Conservation (phyloP, 2,888 invertebrate species). For the Lasioglossum malachurum region DNA sequence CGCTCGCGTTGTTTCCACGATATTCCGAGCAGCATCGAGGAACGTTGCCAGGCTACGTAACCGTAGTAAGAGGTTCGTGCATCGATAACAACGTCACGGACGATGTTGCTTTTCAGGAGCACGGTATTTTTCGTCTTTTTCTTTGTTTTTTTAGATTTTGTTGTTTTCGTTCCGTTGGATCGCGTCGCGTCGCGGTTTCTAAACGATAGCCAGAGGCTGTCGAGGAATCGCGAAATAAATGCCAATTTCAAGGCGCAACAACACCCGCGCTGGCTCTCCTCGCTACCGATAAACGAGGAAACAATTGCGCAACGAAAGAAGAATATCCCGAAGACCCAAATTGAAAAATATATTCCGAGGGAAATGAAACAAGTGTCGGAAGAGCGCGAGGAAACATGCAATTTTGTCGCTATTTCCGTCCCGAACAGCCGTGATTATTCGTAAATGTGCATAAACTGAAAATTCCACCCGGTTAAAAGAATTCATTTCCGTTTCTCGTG, state of each 20-base stretch:
- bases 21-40: background rate
- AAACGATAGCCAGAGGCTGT: conserved; percentile 25
- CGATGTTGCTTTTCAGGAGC: conserved; percentile 24
- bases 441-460: background rate
- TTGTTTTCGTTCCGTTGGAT: conserved; percentile 13
- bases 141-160: background rate
- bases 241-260: conserved; percentile 55
- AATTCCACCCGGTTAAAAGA: background rate
- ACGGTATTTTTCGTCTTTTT: conserved; percentile 14
- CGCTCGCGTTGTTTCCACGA: conserved; percentile 4
- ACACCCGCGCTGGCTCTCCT: conserved; percentile 25
- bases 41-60: conserved; percentile 25
- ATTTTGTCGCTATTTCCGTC: background rate
- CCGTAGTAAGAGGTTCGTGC: conserved; percentile 20
- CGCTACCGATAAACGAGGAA: conserved; percentile 43
- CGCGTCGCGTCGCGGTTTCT: conserved; percentile 5
- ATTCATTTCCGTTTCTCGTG: background rate
- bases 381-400: background rate
- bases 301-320: conserved; percentile 48
- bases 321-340: conserved; percentile 30
- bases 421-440: background rate
- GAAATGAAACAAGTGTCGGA: conserved; percentile 24
- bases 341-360: conserved; percentile 40
- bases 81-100: conserved; percentile 17
- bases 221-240: conserved; percentile 59